A percentile compares a stretch with the other conserved stretches of the same genome.
These are phyloP conservation scores for Nymphalis c-album DNA, from an alignment of 2,888 invertebrate genomes.

Conservation along the genomic window DNA sequence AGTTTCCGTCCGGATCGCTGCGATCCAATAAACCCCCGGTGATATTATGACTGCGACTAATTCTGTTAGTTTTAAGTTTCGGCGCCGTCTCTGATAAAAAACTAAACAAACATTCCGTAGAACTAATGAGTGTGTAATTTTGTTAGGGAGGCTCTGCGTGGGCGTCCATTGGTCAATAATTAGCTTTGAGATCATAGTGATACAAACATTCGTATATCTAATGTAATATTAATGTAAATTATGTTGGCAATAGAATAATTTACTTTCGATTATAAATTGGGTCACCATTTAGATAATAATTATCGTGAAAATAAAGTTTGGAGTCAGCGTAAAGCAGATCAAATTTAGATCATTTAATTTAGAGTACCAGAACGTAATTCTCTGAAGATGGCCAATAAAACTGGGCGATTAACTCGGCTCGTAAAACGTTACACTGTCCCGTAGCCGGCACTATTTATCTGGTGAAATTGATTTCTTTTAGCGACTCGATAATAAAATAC, in stretches of 20 bases:
- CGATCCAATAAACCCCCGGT: constrained; percentile 55
- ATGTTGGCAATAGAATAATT: constrained; percentile 5
- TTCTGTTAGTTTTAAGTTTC: constrained; percentile 73
- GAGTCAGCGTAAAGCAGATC: background rate
- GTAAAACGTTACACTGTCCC: constrained; percentile 73
- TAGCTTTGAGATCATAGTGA: constrained; percentile 13
- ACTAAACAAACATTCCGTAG: constrained; percentile 69
- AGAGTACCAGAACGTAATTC: constrained; percentile 56
- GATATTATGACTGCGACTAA: constrained; percentile 69
- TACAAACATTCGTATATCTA: background rate
- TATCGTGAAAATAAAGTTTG: constrained; percentile 1
- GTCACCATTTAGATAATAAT: background rate
- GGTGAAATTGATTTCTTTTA: constrained; percentile 58
- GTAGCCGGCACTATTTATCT: constrained; percentile 61
- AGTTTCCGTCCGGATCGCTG: constrained; percentile 48
- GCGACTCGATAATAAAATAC: constrained; percentile 42
- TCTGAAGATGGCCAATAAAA: constrained; percentile 59
- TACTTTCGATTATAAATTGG: background rate
- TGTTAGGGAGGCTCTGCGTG: constrained; percentile 70
- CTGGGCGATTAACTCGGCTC: constrained; percentile 58
- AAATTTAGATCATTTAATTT: constrained; percentile 49
- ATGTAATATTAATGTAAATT: background rate
- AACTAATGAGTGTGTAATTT: constrained; percentile 79
- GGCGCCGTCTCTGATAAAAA: constrained; percentile 68
- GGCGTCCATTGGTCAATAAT: constrained; percentile 55